phyloP scores from a whole-genome alignment of 2,888 invertebrate genomes.

The Thymelicus acteon region DNA sequence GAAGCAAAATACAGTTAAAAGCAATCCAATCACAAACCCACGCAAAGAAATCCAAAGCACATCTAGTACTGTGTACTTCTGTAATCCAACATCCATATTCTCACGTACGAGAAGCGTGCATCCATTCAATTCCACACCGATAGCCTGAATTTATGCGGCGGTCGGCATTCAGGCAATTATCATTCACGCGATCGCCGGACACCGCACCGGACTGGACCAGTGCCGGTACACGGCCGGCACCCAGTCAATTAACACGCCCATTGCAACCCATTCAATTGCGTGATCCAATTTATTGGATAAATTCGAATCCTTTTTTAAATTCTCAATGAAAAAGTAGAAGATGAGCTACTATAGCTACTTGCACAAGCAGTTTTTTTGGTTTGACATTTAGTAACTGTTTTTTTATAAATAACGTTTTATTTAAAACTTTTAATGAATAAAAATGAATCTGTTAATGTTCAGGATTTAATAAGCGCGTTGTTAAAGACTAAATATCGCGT shows the following conservation, averaged over 20 bases:
- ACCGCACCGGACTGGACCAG: slow-evolving; percentile 62
- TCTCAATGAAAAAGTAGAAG: background rate
- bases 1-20: background rate
- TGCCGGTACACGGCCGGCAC: slow-evolving; percentile 53
- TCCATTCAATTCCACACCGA: slow-evolving; percentile 67
- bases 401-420: too few relatives aligned
- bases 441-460: too few relatives aligned
- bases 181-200: slow-evolving; percentile 76
- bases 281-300: slow-evolving; percentile 67
- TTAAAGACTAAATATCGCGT: slow-evolving; percentile 1
- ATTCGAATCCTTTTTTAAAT: slow-evolving; percentile 45
- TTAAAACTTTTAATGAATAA: too few relatives aligned
- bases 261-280: slow-evolving; percentile 73
- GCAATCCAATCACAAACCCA: background rate
- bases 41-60: background rate
- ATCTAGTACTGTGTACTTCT: slow-evolving; percentile 37
- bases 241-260: slow-evolving; percentile 79
- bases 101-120: slow-evolving; percentile 58
- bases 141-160: slow-evolving; percentile 68
- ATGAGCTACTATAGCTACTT: background rate
- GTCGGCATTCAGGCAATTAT: slow-evolving; percentile 71
- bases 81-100: slow-evolving; percentile 40
- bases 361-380: too few relatives aligned
- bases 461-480: background rate
- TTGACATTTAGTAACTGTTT: too few relatives aligned